Conservation (phyloP, 2,113 vertebrate species). For the Hypocryptadius cinnamomeus region DNA sequence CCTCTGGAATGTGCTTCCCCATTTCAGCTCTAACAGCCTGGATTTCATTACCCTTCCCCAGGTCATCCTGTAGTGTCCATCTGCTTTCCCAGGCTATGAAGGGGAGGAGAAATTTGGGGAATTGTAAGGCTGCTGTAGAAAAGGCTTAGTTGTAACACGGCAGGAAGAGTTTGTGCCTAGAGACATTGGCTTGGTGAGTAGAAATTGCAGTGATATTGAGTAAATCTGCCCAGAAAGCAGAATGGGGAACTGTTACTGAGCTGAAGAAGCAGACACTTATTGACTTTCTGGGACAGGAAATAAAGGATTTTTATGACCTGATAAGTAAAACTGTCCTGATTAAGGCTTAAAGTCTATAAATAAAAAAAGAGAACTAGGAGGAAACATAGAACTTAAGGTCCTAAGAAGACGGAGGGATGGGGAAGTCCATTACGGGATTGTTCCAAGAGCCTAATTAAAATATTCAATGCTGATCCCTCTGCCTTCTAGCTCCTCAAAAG, state of each 20-base stretch:
- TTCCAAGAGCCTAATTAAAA: constrained; percentile 11
- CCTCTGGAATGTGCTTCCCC: background rate
- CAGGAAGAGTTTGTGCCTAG: background rate
- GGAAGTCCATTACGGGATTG: background rate
- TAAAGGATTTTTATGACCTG: background rate
- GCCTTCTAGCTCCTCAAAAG: constrained; percentile 1
- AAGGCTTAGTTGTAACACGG: fast-evolving
- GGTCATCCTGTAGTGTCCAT: background rate
- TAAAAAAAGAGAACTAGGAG: background rate
- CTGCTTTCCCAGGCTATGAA: constrained; percentile 25
- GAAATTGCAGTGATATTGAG: background rate
- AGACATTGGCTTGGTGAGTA: background rate
- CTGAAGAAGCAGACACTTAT: background rate
- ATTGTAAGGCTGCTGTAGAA: background rate
- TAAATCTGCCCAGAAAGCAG: background rate
- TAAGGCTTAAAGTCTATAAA: background rate
- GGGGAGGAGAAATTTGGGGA: background rate
- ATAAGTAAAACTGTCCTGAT: background rate
- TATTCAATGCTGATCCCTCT: background rate
- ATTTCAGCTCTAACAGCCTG: background rate
- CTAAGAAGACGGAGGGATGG: background rate
- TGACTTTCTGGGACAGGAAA: background rate
- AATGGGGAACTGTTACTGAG: background rate
- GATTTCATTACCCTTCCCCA: background rate
- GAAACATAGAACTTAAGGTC: background rate